These are phyloP conservation scores for Prosopocoilus inquinatus DNA, from an alignment of 2,888 invertebrate genomes.

Conservation along the genomic window DNA sequence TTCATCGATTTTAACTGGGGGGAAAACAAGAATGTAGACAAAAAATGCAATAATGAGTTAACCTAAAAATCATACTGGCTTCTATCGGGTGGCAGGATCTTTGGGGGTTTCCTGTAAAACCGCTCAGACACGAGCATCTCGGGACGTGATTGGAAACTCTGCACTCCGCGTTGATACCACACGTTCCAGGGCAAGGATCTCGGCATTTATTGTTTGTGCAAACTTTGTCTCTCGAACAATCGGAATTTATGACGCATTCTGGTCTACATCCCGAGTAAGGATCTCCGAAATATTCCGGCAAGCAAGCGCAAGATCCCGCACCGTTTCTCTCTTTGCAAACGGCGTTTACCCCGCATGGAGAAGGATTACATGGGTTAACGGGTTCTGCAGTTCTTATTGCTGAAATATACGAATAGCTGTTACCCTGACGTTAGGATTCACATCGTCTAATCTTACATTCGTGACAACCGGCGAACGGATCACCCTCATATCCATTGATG, in stretches of 20 bases:
- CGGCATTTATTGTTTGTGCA: conserved; percentile 82
- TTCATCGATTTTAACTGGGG: background rate
- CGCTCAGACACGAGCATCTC: conserved; percentile 69
- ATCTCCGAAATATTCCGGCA: conserved; percentile 81
- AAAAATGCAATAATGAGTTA: conserved; percentile 14
- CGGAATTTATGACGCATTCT: conserved; percentile 84
- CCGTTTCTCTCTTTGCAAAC: conserved; percentile 78
- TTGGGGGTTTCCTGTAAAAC: conserved; percentile 77
- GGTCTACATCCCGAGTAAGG: conserved; percentile 84
- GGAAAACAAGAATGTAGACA: conserved; percentile 11
- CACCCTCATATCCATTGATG: conserved; percentile 68
- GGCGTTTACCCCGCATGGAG: conserved; percentile 85
- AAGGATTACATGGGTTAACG: conserved; percentile 72
- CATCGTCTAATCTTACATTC: conserved; percentile 37
- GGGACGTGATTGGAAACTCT: conserved; percentile 81
- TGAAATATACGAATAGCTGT: conserved; percentile 11
- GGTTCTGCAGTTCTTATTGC: conserved; percentile 51
- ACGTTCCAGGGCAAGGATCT: conserved; percentile 80
- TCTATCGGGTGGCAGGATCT: conserved; percentile 65
- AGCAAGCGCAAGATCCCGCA: conserved; percentile 78
- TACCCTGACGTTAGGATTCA: too few species aligned
- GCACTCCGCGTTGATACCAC: conserved; percentile 82
- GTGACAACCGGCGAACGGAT: conserved; percentile 76
- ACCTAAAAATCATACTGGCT: conserved; percentile 44
- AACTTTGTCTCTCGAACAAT: conserved; percentile 73